phyloP scores from a whole-genome alignment of 92 coral and sea anemone genomes.

The Porites cylindrica region DNA sequence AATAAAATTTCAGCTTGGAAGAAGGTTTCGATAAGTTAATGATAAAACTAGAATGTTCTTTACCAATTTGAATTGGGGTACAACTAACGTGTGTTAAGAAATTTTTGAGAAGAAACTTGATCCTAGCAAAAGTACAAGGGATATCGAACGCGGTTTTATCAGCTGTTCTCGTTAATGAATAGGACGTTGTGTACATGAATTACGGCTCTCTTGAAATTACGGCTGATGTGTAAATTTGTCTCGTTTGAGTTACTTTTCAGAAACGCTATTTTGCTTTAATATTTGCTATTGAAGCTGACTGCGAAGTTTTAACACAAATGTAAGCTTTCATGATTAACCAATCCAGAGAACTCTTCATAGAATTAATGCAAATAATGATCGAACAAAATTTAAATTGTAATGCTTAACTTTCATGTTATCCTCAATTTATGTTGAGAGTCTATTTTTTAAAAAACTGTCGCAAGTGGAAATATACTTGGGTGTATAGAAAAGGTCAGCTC shows the following conservation, averaged over 20 bases:
- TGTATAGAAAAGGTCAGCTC: too few species aligned
- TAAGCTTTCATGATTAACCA: neutral
- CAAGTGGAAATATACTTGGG: too few species aligned
- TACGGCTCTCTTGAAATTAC: neutral
- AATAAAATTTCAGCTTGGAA: neutral
- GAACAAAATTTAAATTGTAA: too few species aligned
- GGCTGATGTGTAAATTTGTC: neutral
- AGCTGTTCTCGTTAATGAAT: conserved; percentile 17
- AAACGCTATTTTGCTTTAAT: neutral
- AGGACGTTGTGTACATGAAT: neutral
- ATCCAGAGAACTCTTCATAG: neutral
- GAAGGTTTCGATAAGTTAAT: neutral
- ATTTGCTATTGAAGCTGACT: too few species aligned
- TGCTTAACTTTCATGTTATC: neutral
- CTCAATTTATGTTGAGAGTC: too few species aligned
- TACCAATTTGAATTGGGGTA: neutral
- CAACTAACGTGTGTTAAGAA: neutral
- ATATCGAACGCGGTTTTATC: neutral
- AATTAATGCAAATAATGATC: too few species aligned
- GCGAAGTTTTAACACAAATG: neutral
- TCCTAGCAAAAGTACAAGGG: conserved; percentile 30
- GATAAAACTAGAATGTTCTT: too few species aligned
- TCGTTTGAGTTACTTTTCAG: neutral
- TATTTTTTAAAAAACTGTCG: too few species aligned
- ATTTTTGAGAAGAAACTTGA: conserved; percentile 20